Conservation (phyloP, 2,888 invertebrate genomes). For the Pelosia muscerda region DNA sequence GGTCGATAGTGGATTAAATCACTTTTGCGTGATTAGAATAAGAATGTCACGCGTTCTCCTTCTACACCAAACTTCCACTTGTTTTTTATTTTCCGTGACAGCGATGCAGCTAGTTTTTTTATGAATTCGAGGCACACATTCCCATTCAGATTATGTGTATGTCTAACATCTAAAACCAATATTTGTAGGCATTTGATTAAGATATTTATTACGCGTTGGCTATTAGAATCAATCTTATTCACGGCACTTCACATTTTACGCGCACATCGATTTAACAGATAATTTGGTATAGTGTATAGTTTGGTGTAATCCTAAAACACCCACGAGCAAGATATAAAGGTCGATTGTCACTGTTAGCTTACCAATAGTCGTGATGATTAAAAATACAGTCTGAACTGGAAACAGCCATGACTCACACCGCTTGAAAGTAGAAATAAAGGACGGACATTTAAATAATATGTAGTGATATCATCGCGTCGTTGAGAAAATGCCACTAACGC, state of each 20-base stretch:
- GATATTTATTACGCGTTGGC: neutral
- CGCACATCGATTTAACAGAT: slow-evolving; percentile 4
- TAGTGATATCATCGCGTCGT: slow-evolving; percentile 14
- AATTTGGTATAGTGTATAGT: slow-evolving; percentile 3
- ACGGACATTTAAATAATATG: slow-evolving; percentile 16
- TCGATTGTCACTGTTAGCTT: slow-evolving; percentile 28
- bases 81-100: too few species aligned
- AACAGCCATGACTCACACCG: slow-evolving; percentile 40
- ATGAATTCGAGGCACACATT: too few species aligned
- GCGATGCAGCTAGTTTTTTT: too few species aligned
- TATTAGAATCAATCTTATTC: neutral
- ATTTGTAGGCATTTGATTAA: neutral
- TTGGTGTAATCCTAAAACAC: slow-evolving; percentile 28
- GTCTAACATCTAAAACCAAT: slow-evolving; percentile 4
- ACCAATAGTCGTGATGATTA: slow-evolving; percentile 33
- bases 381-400: slow-evolving; percentile 39
- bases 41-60: too few species aligned
- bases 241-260: slow-evolving; percentile 7
- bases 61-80: too few species aligned
- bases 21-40: too few species aligned
- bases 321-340: slow-evolving; percentile 24
- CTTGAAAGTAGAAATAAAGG: slow-evolving; percentile 24
- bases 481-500: neutral
- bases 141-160: neutral
- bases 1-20: too few species aligned